Base-by-base conservation (phyloP, 2,888 invertebrate species). In the Tridacna crocea region DNA sequence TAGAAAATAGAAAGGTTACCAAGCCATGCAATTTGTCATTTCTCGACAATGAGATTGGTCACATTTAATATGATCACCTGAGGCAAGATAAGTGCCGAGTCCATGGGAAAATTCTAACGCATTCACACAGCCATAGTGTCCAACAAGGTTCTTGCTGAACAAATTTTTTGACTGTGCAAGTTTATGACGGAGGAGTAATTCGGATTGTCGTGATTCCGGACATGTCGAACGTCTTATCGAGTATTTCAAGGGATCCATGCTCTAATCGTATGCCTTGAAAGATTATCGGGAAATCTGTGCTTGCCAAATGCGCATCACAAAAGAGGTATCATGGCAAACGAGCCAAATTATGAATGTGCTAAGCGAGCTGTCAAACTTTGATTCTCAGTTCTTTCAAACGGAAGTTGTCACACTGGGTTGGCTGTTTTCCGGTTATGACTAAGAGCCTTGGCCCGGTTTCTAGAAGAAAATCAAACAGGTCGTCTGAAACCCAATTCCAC, bases 41-140 rank as follows among this genome's bases (percentile, higher is more conserved):
- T 36, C 36, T 36, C 36, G 36, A 36, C 36, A 36, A 36, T 36
- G 36, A 2, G 36, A 36, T 36, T 36, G 8, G 8, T 36, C 8
- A n/a, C 36, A 36, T 36, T 4, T 8, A 36, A 36, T 66, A n/a
- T 24, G n/a, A 47, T 60, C 95, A 98, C 98, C 98, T 94, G 98
- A 98, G 90, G 97, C 96, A 85, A 99, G 96, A 91, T 96, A 96
- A 95, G 97, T 96, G 36, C 92, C 92, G 90, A 98, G 98, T 95
- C 97, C 97, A 89, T 96, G 96, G 75, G 98, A 98, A 95, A 98
- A 99, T 95, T 98, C 98, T 91, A 98, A 97, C 85, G 98, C 98
- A 96, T 99, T 99, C 80, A 99, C 98, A 96, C 98, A 99, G 92
- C 98, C 98, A 95, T 96, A 98, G 95, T 98, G 98, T 88, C 97